Conservation (phyloP, 2,113 vertebrate genomes). For the Callionymus lyra region DNA sequence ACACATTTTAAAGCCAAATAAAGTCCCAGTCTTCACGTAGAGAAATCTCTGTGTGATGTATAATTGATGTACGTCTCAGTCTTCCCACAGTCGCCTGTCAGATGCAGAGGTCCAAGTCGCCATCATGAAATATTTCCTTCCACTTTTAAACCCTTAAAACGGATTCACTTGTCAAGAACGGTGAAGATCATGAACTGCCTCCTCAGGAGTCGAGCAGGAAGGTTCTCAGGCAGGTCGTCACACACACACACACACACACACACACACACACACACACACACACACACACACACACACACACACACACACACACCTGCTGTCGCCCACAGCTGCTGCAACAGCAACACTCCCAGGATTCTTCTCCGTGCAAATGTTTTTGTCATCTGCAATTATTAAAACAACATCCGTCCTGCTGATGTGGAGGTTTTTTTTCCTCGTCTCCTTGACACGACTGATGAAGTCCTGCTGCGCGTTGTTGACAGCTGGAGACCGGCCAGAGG, state of each 20-base stretch:
- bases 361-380: constrained; percentile 12
- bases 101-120: constrained; percentile 35
- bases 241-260: too few species aligned
- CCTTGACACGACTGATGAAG: constrained; percentile 20
- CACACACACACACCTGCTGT: constrained; percentile 27
- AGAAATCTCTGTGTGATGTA: constrained; percentile 4
- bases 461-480: constrained; percentile 23
- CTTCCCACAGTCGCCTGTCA: constrained; percentile 58
- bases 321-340: constrained; percentile 29
- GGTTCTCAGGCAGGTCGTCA: too few species aligned
- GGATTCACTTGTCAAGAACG: constrained; percentile 41
- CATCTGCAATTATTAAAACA: constrained; percentile 1
- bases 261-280: too few species aligned
- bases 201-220: constrained; percentile 19
- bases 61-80: constrained; percentile 53
- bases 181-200: constrained; percentile 12
- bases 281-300: too few species aligned
- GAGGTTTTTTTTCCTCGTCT: constrained; percentile 4
- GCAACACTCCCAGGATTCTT: constrained; percentile 18
- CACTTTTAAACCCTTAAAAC: constrained; percentile 36
- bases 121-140: constrained; percentile 40
- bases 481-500: constrained; percentile 18
- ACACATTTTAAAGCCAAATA: constrained; percentile 5
- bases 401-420: constrained; percentile 4
- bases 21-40: constrained; percentile 10